A percentile compares a stretch with the other conserved stretches of the same genome.
Conservation (phyloP, 1,140 invertebrate species). For the Bicyclus anynana region DNA sequence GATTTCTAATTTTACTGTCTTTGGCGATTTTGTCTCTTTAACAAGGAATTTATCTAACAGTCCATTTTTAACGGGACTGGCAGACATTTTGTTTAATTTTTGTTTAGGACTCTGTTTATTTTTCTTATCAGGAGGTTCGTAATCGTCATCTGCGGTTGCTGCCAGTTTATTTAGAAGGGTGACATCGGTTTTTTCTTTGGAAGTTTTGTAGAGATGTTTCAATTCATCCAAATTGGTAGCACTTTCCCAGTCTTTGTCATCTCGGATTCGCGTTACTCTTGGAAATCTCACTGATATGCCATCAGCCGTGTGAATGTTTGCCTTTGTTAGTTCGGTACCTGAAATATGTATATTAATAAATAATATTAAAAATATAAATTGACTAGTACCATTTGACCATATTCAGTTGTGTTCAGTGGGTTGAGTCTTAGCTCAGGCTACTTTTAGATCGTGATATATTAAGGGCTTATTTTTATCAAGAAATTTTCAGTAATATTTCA, state of each 20-base stretch:
- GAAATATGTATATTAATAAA: slow-evolving; percentile 20
- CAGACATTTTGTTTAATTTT: slow-evolving; percentile 12
- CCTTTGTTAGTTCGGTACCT: slow-evolving; percentile 92
- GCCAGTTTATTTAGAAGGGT: slow-evolving; percentile 77
- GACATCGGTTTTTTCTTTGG: slow-evolving; percentile 83
- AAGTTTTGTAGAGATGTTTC: slow-evolving; percentile 80
- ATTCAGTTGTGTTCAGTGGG: no score
- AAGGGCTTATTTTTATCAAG: no score
- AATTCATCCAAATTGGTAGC: slow-evolving; percentile 89
- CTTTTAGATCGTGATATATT: no score
- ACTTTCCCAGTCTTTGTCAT: slow-evolving; percentile 90
- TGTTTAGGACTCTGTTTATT: slow-evolving; percentile 36
- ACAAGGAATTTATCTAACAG: slow-evolving; percentile 37
- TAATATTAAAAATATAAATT: no score
- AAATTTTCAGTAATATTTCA: no score
- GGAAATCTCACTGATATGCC: slow-evolving; percentile 96
- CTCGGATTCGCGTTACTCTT: slow-evolving; percentile 88
- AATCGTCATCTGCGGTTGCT: slow-evolving; percentile 33
- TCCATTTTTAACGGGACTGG: slow-evolving; percentile 14
- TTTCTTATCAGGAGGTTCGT: slow-evolving; percentile 50
- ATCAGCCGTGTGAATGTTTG: slow-evolving; percentile 91
- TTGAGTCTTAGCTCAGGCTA: no score
- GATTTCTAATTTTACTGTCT: slow-evolving; percentile 24
- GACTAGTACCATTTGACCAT: no score
- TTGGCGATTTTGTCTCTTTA: slow-evolving; percentile 24